Conservation (phyloP, 2,797 vertebrate genomes). For the Glyptemys insculpta region DNA sequence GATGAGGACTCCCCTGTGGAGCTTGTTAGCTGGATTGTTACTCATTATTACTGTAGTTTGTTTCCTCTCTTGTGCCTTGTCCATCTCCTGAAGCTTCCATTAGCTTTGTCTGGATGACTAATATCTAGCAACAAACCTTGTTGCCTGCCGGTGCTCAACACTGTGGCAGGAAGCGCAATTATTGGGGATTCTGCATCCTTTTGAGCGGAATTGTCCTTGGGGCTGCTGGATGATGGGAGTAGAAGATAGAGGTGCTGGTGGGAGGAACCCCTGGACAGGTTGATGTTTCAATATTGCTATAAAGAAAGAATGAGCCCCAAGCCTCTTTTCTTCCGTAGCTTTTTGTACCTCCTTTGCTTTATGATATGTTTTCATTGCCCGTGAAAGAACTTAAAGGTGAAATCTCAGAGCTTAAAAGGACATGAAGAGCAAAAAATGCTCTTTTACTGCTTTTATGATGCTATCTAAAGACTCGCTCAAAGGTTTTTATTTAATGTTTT, state of each 20-base stretch:
- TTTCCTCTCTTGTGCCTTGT: not conserved
- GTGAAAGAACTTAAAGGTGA: not conserved
- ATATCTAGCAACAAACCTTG: conserved; percentile 87
- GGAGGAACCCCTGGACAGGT: too few relatives aligned
- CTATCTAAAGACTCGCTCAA: not conserved
- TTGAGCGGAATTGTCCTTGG: too few relatives aligned
- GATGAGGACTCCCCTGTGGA: not conserved
- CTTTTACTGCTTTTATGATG: not conserved
- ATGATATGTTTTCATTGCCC: not conserved
- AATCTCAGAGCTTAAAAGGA: not conserved
- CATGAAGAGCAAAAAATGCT: not conserved
- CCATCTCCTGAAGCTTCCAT: not conserved
- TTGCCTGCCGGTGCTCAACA: conserved; percentile 88
- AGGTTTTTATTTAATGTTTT: not conserved
- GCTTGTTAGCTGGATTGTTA: not conserved
- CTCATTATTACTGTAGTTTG: not conserved
- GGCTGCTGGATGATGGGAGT: too few relatives aligned
- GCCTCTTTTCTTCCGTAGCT: not conserved
- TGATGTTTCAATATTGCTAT: too few relatives aligned
- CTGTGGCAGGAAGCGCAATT: conserved; percentile 90
- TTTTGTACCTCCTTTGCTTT: not conserved
- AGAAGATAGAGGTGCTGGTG: too few relatives aligned
- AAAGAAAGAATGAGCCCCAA: too few relatives aligned
- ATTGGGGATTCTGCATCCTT: conserved; percentile 88
- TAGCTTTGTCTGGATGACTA: conserved; percentile 82